These are phyloP conservation scores for Sinopyrophorus schimmeli DNA, from an alignment of 2,888 invertebrate genomes.

Conservation along the genomic window DNA sequence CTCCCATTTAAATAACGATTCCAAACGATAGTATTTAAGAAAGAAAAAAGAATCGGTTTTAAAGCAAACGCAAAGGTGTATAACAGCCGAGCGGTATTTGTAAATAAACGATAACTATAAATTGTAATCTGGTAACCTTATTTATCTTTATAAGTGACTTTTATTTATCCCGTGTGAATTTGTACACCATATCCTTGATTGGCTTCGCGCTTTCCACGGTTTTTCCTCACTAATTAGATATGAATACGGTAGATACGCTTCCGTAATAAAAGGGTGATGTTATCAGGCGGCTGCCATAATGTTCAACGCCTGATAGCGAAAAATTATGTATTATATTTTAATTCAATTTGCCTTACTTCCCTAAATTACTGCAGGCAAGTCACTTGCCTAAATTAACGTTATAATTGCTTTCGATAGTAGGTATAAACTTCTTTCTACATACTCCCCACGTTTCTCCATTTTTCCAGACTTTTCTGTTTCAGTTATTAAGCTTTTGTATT, in stretches of 20 bases:
- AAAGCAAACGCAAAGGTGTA: no score
- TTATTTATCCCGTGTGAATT: constrained; percentile 39
- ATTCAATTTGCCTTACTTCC: constrained; percentile 22
- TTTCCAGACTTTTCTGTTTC: no score
- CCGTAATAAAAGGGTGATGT: constrained; percentile 23
- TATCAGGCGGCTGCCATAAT: constrained; percentile 13
- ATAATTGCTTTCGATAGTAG: no score
- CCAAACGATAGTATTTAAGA: no score
- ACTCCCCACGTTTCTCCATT: no score
- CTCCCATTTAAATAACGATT: no score
- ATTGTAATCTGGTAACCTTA: constrained; percentile 36
- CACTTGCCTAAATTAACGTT: constrained; percentile 21
- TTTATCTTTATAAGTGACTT: constrained; percentile 42
- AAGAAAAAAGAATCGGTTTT: no score
- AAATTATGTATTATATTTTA: constrained; percentile 26
- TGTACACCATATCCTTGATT: constrained; percentile 37
- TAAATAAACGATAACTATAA: constrained; percentile 26
- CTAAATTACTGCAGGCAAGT: constrained; percentile 25
- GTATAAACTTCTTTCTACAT: no score
- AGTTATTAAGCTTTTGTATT: no score
- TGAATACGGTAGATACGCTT: constrained; percentile 25
- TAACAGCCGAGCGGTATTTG: no score
- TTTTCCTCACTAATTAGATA: constrained; percentile 34
- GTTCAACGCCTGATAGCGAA: constrained; percentile 25
- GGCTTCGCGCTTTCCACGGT: constrained; percentile 35